phyloP scores from a whole-genome alignment of 2,888 invertebrate genomes.

The Watsonalla binaria region DNA sequence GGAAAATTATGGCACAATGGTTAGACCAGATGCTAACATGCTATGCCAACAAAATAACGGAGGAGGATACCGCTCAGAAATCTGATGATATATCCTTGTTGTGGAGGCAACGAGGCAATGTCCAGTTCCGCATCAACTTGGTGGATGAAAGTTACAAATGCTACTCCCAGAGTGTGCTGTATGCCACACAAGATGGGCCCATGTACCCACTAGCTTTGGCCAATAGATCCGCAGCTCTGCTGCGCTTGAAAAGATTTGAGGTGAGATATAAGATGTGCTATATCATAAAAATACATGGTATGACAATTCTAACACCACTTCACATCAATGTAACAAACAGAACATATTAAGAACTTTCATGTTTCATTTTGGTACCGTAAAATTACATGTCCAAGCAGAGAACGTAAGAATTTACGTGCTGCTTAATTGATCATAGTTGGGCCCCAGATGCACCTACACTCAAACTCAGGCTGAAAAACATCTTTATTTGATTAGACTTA shows the following conservation, averaged over 20 bases:
- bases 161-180: slow-evolving; percentile 81
- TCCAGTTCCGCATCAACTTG: slow-evolving; percentile 74
- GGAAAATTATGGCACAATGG: slow-evolving; percentile 61
- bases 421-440: too few relatives aligned
- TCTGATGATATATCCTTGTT: slow-evolving; percentile 51
- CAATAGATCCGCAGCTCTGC: slow-evolving; percentile 83
- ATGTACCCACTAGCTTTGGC: slow-evolving; percentile 82
- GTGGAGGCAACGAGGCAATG: slow-evolving; percentile 78
- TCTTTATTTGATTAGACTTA: too few relatives aligned
- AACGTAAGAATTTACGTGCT: too few relatives aligned
- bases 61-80: slow-evolving; percentile 52
- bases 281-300: too few relatives aligned
- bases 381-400: neutral
- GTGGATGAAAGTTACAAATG: slow-evolving; percentile 73
- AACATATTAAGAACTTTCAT: neutral
- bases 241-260: slow-evolving; percentile 78
- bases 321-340: too few relatives aligned
- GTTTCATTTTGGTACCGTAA: neutral
- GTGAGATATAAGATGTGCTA: slow-evolving; percentile 48
- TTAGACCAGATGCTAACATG: slow-evolving; percentile 50
- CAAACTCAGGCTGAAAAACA: too few relatives aligned
- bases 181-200: slow-evolving; percentile 73
- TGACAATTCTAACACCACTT: too few relatives aligned
- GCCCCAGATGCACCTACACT: too few relatives aligned
- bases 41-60: slow-evolving; percentile 43